Evolutionary conservation across 2,797 vertebrate species (phyloP).

Genomic region (Babyrousa celebensis): DNA sequence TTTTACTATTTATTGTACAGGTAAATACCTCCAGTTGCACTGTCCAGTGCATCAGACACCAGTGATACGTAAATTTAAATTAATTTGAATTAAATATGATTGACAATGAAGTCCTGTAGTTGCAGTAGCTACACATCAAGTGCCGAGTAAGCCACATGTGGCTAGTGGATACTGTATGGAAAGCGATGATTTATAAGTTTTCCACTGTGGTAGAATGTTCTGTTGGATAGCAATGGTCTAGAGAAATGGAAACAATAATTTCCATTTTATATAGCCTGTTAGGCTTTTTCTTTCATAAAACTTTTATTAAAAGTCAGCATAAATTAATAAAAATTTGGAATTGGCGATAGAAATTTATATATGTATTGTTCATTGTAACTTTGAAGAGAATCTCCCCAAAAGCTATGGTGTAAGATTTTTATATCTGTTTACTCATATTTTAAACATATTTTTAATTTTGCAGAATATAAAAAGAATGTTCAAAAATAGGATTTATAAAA

Average conservation of each 20-base stretch:
- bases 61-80: not conserved
- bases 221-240: not conserved
- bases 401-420: not conserved
- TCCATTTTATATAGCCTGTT: not conserved
- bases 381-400: not conserved
- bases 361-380: not conserved
- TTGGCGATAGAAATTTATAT: not conserved
- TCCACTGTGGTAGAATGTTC: not conserved
- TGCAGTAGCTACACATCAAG: not conserved
- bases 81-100: not conserved
- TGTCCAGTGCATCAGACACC: not conserved
- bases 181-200: not conserved
- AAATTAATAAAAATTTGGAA: constrained; percentile 8
- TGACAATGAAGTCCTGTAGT: not conserved
- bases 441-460: not conserved
- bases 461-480: not conserved
- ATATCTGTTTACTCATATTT: not conserved
- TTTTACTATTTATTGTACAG: not conserved
- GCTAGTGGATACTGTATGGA: not conserved
- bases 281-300: not conserved
- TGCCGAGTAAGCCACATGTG: not conserved
- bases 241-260: not conserved
- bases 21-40: not conserved
- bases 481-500: not conserved
- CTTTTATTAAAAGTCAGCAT: not conserved